Percentiles rank a stretch among this genome's conserved stretches.
Conservation (phyloP, 2,797 vertebrate species). For the Oreochromis grahami region DNA sequence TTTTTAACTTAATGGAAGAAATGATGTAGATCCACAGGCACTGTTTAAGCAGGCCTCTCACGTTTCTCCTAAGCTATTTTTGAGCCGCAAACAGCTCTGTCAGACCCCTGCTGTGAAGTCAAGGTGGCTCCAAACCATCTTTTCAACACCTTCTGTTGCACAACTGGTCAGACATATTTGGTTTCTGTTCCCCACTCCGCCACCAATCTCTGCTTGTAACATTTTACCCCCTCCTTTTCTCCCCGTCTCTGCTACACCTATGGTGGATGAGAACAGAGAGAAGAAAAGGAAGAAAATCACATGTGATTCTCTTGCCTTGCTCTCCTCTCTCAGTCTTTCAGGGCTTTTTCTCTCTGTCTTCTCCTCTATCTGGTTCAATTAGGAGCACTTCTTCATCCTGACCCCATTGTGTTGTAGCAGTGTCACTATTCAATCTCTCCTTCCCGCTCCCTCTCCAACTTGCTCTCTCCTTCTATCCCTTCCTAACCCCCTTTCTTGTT, state of each 20-base stretch:
- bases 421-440: conserved; percentile 77
- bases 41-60: background rate
- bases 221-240: background rate
- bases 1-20: background rate
- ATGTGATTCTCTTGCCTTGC: background rate
- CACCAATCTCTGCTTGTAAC: background rate
- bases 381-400: conserved; percentile 79
- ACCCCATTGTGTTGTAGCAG: conserved; percentile 78
- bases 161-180: background rate
- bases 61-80: background rate
- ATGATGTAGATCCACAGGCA: background rate
- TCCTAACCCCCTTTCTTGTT: conserved; percentile 65
- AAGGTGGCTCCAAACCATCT: conserved; percentile 26
- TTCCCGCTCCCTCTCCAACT: conserved; percentile 29
- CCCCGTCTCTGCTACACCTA: background rate
- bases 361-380: conserved; percentile 78
- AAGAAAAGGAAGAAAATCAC: background rate
- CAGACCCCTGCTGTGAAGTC: conserved; percentile 5
- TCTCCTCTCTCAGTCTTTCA: conserved; percentile 21
- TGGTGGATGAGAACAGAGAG: background rate
- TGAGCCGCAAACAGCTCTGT: background rate
- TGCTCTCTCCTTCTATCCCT: conserved; percentile 44
- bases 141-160: conserved; percentile 11
- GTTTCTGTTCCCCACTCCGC: background rate
- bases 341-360: conserved; percentile 46